phyloP scores from a whole-genome alignment of 2,797 vertebrate species.

The Podargus strigoides region DNA sequence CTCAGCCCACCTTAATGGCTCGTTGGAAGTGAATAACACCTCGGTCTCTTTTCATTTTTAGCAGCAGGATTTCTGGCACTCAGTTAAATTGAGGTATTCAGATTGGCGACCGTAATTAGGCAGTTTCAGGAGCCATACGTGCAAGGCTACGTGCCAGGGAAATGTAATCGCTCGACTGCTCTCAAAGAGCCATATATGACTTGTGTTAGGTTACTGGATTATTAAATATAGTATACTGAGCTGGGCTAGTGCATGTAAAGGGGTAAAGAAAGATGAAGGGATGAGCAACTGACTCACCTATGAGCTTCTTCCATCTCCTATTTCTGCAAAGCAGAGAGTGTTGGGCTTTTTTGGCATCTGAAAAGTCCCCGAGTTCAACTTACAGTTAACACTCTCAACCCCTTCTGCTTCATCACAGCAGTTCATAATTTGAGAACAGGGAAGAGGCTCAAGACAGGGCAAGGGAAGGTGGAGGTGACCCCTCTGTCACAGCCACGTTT shows the following conservation, averaged over 20 bases:
- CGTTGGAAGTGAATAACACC: not conserved
- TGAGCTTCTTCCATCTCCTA: not conserved
- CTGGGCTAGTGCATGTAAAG: not conserved
- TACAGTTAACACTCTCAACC: fast-evolving
- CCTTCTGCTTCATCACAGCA: not conserved
- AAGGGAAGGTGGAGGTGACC: too few relatives aligned
- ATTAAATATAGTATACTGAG: too few relatives aligned
- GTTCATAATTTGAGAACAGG: not conserved
- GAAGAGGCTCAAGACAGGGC: not conserved
- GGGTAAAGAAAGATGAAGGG: not conserved
- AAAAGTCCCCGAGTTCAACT: fast-evolving
- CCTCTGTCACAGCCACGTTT: fast-evolving
- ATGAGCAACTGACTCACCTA: not conserved
- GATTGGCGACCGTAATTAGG: not conserved
- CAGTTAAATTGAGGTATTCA: fast-evolving
- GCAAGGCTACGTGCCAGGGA: not conserved
- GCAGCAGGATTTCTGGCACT: not conserved
- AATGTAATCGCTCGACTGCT: fast-evolving
- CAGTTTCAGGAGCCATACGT: not conserved
- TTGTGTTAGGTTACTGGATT: not conserved
- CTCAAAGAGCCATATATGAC: not conserved
- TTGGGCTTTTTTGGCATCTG: not conserved
- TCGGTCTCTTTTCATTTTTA: not conserved
- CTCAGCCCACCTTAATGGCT: not conserved
- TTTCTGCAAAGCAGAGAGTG: not conserved